phyloP scores from a whole-genome alignment of 2,888 invertebrate species.

The Ectemnius continuus region DNA sequence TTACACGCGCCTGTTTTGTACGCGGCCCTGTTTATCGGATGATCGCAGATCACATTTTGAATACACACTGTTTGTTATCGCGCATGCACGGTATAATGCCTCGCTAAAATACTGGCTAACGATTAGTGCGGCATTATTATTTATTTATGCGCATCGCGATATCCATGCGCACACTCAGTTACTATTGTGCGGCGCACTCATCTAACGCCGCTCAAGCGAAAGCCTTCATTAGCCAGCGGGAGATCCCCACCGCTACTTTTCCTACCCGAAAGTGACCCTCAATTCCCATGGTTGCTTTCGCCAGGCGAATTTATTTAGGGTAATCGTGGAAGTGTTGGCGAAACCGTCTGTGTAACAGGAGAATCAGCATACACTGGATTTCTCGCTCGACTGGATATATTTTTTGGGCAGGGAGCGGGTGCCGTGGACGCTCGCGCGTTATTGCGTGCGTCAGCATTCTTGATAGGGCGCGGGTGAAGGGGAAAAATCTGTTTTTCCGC shows the following conservation, averaged over 20 bases:
- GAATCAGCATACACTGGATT: no score
- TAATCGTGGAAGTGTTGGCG: no score
- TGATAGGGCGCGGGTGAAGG: constrained; percentile 30
- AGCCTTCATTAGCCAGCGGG: no score
- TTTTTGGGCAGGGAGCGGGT: neutral
- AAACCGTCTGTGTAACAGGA: no score
- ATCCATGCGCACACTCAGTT: neutral
- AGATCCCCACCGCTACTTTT: no score
- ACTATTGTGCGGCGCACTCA: no score
- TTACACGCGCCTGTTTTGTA: neutral
- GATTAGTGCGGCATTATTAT: constrained; percentile 7
- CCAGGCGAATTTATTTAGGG: no score
- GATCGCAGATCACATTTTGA: constrained; percentile 4
- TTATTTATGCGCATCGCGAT: constrained; percentile 10
- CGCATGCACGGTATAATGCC: constrained; percentile 4
- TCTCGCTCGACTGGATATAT: no score
- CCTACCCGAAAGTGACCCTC: no score
- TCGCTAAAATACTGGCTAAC: neutral
- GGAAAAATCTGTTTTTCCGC: constrained; percentile 50
- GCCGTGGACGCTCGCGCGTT: neutral
- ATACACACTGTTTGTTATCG: constrained; percentile 3
- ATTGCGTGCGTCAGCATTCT: constrained; percentile 16
- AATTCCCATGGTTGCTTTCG: no score
- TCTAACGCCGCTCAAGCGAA: no score
- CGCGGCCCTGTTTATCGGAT: constrained; percentile 1